Evolutionary conservation across 2,888 invertebrate genomes (phyloP).

Genomic region (Sphaerophoria taeniata): DNA sequence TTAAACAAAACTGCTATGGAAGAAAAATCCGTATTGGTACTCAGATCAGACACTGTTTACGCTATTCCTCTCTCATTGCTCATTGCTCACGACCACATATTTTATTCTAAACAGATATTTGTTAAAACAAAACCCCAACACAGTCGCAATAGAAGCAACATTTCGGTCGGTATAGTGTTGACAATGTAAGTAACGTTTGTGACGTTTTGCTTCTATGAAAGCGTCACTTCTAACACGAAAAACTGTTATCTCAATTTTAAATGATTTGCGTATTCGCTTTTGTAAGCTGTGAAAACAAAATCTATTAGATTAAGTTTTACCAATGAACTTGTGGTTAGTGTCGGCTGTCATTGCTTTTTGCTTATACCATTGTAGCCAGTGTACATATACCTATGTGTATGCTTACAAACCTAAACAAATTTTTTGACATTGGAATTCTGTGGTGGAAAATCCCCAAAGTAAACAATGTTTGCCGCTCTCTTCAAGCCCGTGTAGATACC

Average conservation of each 20-base stretch:
- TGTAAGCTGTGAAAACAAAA: neutral
- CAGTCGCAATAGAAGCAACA: neutral
- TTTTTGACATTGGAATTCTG: conserved; percentile 48
- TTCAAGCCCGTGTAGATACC: neutral
- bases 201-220: conserved; percentile 25
- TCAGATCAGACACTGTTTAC: conserved; percentile 21
- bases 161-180: neutral
- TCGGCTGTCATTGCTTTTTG: too few species aligned
- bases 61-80: neutral
- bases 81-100: neutral
- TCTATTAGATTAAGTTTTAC: too few species aligned
- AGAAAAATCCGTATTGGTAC: too few species aligned
- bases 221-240: conserved; percentile 12
- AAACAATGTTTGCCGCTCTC: conserved; percentile 43
- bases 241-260: conserved; percentile 5
- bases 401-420: neutral
- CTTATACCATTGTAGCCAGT: too few species aligned
- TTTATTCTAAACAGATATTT: too few species aligned
- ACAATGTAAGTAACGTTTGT: neutral
- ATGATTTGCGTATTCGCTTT: neutral
- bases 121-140: neutral
- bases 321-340: neutral
- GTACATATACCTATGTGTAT: neutral
- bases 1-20: conserved; percentile 58
- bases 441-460: conserved; percentile 67